Evolutionary conservation across 2,113 vertebrate genomes (phyloP).

Genomic region (Rana temporaria): DNA sequence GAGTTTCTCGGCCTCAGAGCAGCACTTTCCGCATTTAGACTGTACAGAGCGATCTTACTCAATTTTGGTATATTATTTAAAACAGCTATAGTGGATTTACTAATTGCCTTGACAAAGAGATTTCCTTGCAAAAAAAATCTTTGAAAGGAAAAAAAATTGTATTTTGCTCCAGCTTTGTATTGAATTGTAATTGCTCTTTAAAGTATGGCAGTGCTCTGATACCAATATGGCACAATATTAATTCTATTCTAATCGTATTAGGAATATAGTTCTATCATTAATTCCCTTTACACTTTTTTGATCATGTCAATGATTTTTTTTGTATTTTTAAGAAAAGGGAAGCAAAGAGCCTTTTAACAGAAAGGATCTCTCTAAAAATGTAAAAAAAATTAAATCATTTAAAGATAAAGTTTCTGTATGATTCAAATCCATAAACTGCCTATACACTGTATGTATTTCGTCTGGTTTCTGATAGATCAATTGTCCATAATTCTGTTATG

Average conservation of each 20-base stretch:
- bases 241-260: conserved; percentile 78
- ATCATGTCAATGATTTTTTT: conserved; percentile 72
- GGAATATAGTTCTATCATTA: conserved; percentile 70
- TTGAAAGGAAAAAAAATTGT: background rate
- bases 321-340: too few species aligned
- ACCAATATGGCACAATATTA: conserved; percentile 74
- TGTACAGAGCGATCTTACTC: too few species aligned
- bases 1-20: too few species aligned
- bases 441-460: too few species aligned
- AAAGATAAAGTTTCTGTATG: background rate
- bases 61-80: too few species aligned
- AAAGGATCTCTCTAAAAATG: conserved; percentile 57
- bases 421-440: background rate
- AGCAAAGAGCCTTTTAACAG: too few species aligned
- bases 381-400: conserved; percentile 64
- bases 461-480: too few species aligned
- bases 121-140: conserved; percentile 61
- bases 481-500: too few species aligned
- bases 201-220: conserved; percentile 72
- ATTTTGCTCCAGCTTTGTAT: conserved; percentile 1
- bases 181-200: conserved; percentile 75
- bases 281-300: conserved; percentile 77
- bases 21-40: too few species aligned
- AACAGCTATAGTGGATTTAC: too few species aligned
- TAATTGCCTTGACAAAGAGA: background rate